A percentile compares a stretch with the other conserved stretches of the same genome.
Evolutionary conservation across 2,888 invertebrate species (phyloP).

Genomic region (Apamea crenata): DNA sequence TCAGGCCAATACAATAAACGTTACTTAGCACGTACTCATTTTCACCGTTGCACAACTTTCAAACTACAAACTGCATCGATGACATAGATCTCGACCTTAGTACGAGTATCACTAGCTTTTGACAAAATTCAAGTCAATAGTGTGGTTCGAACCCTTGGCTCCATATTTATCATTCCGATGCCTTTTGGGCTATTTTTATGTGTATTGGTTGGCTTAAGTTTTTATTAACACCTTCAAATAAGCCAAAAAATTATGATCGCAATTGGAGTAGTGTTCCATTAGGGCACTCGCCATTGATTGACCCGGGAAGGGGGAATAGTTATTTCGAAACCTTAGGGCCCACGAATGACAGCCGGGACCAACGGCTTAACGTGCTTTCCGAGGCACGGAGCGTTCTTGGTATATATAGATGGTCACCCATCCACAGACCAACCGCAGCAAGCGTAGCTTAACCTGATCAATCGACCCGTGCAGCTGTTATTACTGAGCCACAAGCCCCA

Average conservation of each 20-base stretch:
- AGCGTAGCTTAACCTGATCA: too few species aligned
- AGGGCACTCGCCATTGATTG: background rate
- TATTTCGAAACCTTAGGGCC: background rate
- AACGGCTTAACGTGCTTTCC: too few species aligned
- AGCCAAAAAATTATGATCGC: too few species aligned
- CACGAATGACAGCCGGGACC: too few species aligned
- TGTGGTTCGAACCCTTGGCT: background rate
- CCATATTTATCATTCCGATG: background rate
- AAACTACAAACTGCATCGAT: background rate
- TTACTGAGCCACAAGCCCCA: too few species aligned
- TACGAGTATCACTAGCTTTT: too few species aligned
- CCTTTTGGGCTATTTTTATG: background rate
- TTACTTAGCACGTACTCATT: background rate
- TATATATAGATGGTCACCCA: too few species aligned
- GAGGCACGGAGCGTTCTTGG: too few species aligned
- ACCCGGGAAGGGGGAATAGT: too few species aligned
- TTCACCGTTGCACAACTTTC: background rate
- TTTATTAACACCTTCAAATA: background rate
- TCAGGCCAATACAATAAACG: background rate
- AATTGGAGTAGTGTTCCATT: background rate
- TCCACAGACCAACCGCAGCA: too few species aligned
- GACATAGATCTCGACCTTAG: background rate
- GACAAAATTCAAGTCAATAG: background rate
- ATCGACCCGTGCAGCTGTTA: too few species aligned
- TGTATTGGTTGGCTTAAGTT: background rate